Conservation (phyloP, 1,140 invertebrate genomes). For the Macrocentrus cingulum region DNA sequence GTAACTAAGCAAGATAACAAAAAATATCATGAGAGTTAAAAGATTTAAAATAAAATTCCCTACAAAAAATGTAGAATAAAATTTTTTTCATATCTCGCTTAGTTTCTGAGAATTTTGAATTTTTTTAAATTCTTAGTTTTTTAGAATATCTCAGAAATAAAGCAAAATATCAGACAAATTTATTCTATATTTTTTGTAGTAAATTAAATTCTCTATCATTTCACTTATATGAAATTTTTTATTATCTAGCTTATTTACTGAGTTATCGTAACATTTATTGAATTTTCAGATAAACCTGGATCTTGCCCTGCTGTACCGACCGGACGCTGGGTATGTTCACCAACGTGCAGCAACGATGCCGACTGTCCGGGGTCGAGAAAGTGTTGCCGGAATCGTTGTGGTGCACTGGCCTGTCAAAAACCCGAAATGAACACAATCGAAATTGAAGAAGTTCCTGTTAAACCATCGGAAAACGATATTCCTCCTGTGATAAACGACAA, state of each 20-base stretch:
- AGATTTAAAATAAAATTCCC: not conserved
- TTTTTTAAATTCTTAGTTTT: too few species aligned
- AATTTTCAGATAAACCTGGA: constrained; percentile 59
- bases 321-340: constrained; percentile 64
- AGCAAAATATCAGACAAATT: too few species aligned
- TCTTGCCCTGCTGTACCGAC: constrained; percentile 58
- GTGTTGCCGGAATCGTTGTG: constrained; percentile 66
- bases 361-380: constrained; percentile 62
- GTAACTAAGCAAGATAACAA: too few species aligned
- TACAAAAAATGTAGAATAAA: too few species aligned
- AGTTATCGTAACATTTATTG: constrained; percentile 20
- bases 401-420: constrained; percentile 61
- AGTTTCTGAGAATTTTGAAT: too few species aligned
- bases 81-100: too few species aligned
- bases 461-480: constrained; percentile 20
- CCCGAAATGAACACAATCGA: constrained; percentile 48
- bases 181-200: too few species aligned
- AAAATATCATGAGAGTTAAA: too few species aligned
- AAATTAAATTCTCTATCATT: too few species aligned
- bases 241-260: not conserved
- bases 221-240: too few species aligned
- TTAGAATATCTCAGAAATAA: too few species aligned
- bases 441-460: constrained; percentile 14
- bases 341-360: constrained; percentile 61
- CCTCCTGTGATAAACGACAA: not conserved